Conservation (phyloP, 1,140 invertebrate genomes). For the Meloidogyne floridensis region DNA sequence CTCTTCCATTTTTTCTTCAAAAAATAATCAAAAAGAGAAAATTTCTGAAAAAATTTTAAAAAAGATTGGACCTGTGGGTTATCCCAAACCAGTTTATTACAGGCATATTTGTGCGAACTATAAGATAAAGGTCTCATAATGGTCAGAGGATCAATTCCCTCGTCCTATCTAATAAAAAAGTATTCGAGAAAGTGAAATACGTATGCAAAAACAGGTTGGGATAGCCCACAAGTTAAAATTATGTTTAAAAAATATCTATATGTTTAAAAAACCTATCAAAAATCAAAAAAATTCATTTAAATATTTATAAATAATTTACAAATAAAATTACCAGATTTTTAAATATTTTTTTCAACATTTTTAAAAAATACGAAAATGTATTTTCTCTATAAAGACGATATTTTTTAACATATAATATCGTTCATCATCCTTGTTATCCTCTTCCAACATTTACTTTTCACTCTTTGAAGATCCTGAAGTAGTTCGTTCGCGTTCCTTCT, state of each 20-base stretch:
- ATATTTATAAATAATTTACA: neutral
- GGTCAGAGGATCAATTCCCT: too few relatives aligned
- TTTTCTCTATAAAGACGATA: neutral
- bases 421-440: neutral
- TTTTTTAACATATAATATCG: neutral
- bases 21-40: neutral
- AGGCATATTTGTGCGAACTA: too few relatives aligned
- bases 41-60: neutral
- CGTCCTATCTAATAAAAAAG: too few relatives aligned
- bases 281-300: too few relatives aligned
- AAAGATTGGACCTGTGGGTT: too few relatives aligned
- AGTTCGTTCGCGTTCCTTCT: slow-evolving; percentile 39
- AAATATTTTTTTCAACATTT: slow-evolving; percentile 2
- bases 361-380: neutral
- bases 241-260: too few relatives aligned
- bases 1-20: neutral
- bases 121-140: too few relatives aligned
- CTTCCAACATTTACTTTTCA: neutral
- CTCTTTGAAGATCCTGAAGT: slow-evolving; percentile 20
- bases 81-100: too few relatives aligned
- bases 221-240: too few relatives aligned
- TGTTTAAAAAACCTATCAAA: too few relatives aligned
- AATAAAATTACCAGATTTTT: neutral
- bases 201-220: too few relatives aligned
- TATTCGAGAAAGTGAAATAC: too few relatives aligned